Conservation (phyloP, 2,888 invertebrate species). For the Teleogryllus oceanicus region DNA sequence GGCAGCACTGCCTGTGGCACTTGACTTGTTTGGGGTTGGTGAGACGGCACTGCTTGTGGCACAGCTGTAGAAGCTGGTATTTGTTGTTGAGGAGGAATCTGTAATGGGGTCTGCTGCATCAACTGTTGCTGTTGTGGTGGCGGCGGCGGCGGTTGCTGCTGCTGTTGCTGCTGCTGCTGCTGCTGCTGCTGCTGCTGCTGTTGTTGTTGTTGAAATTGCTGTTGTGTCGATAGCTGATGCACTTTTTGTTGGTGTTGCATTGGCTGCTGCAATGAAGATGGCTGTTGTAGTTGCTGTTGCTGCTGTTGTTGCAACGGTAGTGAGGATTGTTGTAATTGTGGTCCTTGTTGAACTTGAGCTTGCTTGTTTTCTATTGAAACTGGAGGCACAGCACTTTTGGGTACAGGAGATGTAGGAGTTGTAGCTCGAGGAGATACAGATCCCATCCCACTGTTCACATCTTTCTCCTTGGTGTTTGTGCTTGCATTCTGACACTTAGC, state of each 20-base stretch:
- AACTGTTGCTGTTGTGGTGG: slow-evolving; percentile 26
- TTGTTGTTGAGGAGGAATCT: slow-evolving; percentile 21
- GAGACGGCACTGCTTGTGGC: slow-evolving; percentile 21
- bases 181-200: background rate
- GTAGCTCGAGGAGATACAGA: slow-evolving; percentile 32
- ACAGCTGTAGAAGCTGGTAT: slow-evolving; percentile 21
- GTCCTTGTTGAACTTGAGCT: slow-evolving; percentile 39
- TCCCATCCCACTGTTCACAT: slow-evolving; percentile 32
- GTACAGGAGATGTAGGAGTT: slow-evolving; percentile 32
- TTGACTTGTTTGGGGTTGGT: slow-evolving; percentile 30
- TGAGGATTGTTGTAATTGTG: slow-evolving; percentile 39
- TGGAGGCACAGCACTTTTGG: slow-evolving; percentile 8
- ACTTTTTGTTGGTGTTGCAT: slow-evolving; percentile 41
- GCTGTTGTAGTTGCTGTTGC: slow-evolving; percentile 28
- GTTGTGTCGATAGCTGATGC: slow-evolving; percentile 37
- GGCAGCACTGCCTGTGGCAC: slow-evolving; percentile 29
- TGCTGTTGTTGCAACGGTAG: slow-evolving; percentile 36
- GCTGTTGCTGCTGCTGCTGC: background rate
- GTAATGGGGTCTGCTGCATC: background rate
- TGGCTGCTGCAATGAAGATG: slow-evolving; percentile 39
- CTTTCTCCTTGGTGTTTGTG: slow-evolving; percentile 45
- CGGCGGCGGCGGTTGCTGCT: background rate
- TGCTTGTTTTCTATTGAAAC: background rate
- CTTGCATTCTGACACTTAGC: slow-evolving; percentile 46
- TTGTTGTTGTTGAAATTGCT: background rate